Base-by-base conservation (phyloP, 2,113 vertebrate genomes). In the Platysteira castanea region DNA sequence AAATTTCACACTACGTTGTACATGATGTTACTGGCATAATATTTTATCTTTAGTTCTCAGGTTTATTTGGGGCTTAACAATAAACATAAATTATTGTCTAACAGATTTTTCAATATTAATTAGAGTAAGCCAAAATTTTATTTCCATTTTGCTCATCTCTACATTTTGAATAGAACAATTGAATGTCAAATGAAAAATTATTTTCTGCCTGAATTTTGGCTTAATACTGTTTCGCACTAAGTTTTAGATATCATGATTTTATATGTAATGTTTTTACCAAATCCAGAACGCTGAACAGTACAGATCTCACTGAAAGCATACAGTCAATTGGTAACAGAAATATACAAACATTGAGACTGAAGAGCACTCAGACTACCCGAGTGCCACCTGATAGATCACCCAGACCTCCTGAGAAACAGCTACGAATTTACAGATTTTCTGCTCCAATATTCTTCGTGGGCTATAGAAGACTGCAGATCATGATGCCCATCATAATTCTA, bases 1-100 rank as follows among this genome's bases (percentile, higher is more conserved):
- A 63, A 69, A 17, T 2, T 14, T 53, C 19, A 49, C 3, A 41
- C 1, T 47, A n/a, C 1, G 0, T 39, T 61, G 7, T 67, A 27
- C 3, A 31, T 53, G 61, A 30, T 42, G 9, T 49, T 81, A 24
- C 13, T 42, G 33, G 10, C 17, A 67, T 64, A 54, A 46, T 60
- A 44, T 8, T 42, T 78, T 53, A 35, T 35, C 27, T 65, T 83
- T 3, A 33, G 54, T 82, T 70, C 23, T 82, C 56, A 70, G 17
- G 4, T 63, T 89, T 91, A 49, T 76, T 60, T 44, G 6, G 56
- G 15, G 22, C 20, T 84, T 70, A 78, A 59, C 15, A 22, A 10
- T 49, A 84, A 65, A 3, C 37, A 18, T 30, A 82, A 87, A 59
- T 54, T 71, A 16, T 15, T 71, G 7, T 35, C 15, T 85, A 79